Evolutionary conservation across 2,888 invertebrate species (phyloP), one percentile per base, ranked within the genome.

Genomic region (Margaritifera margaritifera): DNA sequence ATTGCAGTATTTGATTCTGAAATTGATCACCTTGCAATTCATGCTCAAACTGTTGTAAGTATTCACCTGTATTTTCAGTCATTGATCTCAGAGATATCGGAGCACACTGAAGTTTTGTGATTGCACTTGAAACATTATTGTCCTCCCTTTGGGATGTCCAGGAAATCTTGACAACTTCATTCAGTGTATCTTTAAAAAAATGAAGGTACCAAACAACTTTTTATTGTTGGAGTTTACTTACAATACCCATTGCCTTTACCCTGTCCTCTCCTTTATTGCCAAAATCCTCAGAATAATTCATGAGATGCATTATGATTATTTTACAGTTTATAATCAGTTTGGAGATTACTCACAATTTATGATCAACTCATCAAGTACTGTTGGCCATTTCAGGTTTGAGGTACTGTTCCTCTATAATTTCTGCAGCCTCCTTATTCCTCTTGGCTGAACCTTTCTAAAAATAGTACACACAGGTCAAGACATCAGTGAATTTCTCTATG

Each of bases 61-160:
- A 27, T n/a, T 31, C 51, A 15, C 64, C 62, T n/a, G 68, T 60
- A 60, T 68, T 62, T 22, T 72, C 68, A 55, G n/a, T n/a, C n/a
- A n/a, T n/a, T n/a, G n/a, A n/a, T n/a, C n/a, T n/a, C n/a, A n/a
- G n/a, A n/a, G 59, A 42, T 6, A n/a, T n/a, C 25, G 65, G 42
- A 54, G 66, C 68, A 72, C 62, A 69, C 22, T 72, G 72, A 1
- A 72, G 61, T 66, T 67, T 71, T 18, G 75, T 72, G 1, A 74
- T 61, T 1, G 71, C 71, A 76, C 76, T 73, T 19, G 62, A 71
- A 0, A 69, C 62, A 55, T 56, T 71, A 51, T 69, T 64, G 42
- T 71, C 68, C n/a, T 77, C 75, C 50, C 72, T 59, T 58, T 75
- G 75, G 54, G 74, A 72, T 3, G 65, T n/a, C 4, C 70, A 20